Evolutionary conservation across 2,888 invertebrate genomes (phyloP), one percentile per base, ranked within the genome.

Genomic region (Thymelicus acteon): DNA sequence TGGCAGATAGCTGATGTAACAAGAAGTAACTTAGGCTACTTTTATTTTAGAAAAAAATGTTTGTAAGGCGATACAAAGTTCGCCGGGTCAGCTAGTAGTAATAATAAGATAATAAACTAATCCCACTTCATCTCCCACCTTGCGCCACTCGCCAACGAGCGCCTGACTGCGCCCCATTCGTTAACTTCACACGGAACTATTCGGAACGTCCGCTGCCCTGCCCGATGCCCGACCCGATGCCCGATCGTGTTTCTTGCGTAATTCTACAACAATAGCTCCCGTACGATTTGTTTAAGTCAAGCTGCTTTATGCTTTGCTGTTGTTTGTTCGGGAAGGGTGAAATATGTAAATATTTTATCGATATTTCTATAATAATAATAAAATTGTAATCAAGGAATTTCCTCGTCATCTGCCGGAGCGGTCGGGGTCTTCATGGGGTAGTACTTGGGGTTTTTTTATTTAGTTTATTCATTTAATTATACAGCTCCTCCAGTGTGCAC

Each of bases 181-280:
- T 92, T 91, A 90, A 90, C 87, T 89, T 91, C 87, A 82, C 88
- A 87, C 86, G 86, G 84, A 89, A 88, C 90, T 86, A 88, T 90
- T 90, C 87, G 87, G 88, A 85, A 82, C 80, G 74, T 72, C 76
- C 73, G 72, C 73, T 74, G 40, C 67, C 37, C 13, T 48, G 49
- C 54, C 48, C 47, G 19, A 39, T 60, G 40, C 24, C 37, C 37
- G 65, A 19, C 52, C 72, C 15, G 67, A 58, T 63, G 31, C 62
- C 67, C 62, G 62, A 67, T 54, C 52, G 52, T 72, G 64, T 71
- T 72, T 72, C 74, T 72, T 72, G 72, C 70, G 73, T 72, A 72
- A 75, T 70, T 76, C 73, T 60, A 71, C 73, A 73, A 72, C 72
- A 74, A 72, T 74, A 69, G 71, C 71, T 71, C 60, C 19, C 10